These are phyloP conservation scores for Macaria notata DNA, from an alignment of 2,888 invertebrate genomes.

Conservation along the genomic window DNA sequence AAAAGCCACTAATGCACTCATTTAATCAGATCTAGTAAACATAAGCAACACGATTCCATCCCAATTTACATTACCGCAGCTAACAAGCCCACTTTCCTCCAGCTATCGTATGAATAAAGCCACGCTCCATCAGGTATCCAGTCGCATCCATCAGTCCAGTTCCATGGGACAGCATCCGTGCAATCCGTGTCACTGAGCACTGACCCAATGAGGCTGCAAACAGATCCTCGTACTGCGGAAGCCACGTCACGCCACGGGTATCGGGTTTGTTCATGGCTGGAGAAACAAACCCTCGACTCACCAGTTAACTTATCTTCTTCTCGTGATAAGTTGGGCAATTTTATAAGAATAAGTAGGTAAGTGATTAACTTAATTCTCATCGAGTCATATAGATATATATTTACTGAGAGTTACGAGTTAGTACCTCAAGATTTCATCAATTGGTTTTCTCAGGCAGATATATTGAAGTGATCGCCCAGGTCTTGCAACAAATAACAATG, in stretches of 20 bases:
- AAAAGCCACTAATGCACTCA: too few species aligned
- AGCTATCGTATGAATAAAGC: constrained; percentile 8
- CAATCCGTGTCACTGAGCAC: constrained; percentile 56
- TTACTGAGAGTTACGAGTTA: too few species aligned
- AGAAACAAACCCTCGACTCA: background rate
- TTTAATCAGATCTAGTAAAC: too few species aligned
- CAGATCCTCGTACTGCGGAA: constrained; percentile 60
- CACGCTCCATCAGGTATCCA: constrained; percentile 23
- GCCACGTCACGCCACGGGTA: constrained; percentile 59
- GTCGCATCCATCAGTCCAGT: constrained; percentile 35
- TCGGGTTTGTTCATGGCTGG: constrained; percentile 46
- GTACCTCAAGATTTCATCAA: too few species aligned
- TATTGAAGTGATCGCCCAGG: too few species aligned
- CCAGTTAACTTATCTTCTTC: too few species aligned
- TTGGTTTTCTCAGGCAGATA: too few species aligned
- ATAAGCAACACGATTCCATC: too few species aligned
- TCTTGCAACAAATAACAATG: too few species aligned
- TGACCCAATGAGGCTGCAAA: constrained; percentile 52
- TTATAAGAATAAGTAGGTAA: too few species aligned
- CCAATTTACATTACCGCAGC: background rate
- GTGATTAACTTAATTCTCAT: too few species aligned
- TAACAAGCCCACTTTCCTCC: background rate
- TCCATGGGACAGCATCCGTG: constrained; percentile 36
- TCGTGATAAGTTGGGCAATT: background rate
- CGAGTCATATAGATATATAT: too few species aligned